Conservation (phyloP, 23 tunicate genomes). For the Ciona savignyi region DNA sequence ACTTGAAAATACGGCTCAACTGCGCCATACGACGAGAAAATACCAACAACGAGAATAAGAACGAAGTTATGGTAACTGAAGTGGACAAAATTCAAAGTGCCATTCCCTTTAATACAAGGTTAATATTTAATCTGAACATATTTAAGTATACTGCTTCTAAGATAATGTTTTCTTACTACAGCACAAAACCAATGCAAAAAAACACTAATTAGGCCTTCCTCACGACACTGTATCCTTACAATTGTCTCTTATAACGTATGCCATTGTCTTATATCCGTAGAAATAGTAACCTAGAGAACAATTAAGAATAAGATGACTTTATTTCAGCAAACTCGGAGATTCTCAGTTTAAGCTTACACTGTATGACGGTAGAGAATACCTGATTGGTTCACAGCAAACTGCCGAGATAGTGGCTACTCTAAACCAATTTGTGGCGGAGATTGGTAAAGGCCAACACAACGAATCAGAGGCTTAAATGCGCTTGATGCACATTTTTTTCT, state of each 20-base stretch:
- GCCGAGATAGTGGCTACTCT: constrained; percentile 25
- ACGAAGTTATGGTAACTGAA: not conserved
- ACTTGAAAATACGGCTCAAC: not conserved
- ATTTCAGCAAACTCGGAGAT: constrained; percentile 6
- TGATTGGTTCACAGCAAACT: constrained; percentile 25
- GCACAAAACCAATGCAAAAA: too few species aligned
- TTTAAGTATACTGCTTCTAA: too few species aligned
- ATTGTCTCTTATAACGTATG: too few species aligned
- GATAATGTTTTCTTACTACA: too few species aligned
- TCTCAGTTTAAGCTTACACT: constrained; percentile 2
- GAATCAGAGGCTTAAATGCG: constrained; percentile 41
- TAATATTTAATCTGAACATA: too few species aligned
- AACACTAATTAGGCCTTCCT: too few species aligned
- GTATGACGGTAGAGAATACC: constrained; percentile 9
- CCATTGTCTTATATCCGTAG: too few species aligned
- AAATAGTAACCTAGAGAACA: too few species aligned
- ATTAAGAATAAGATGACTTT: too few species aligned
- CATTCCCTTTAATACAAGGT: not conserved
- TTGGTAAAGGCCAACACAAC: constrained; percentile 13
- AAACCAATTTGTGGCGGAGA: constrained; percentile 26
- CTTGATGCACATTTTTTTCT: not conserved
- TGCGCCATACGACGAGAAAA: not conserved
- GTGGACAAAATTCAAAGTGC: not conserved
- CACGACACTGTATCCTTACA: too few species aligned
- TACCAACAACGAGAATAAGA: not conserved